Base-by-base conservation (phyloP, 2,888 invertebrate genomes). In the Ptilodon capucinus region DNA sequence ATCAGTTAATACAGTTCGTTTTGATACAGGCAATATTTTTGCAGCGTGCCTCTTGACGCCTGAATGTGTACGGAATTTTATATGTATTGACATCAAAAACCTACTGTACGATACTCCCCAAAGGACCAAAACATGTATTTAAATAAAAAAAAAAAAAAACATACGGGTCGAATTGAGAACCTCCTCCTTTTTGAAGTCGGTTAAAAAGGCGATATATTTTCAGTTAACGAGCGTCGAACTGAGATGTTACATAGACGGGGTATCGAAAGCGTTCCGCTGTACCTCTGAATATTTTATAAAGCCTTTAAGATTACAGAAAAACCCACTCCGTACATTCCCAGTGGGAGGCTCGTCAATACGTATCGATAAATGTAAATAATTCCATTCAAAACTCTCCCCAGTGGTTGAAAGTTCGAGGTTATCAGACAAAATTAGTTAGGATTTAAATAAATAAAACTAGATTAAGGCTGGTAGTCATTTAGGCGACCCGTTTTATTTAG, bases 221-320 rank as follows among this genome's bases (percentile, higher is more conserved):
- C 5, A 5, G 13, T 19, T 36, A 17, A 18, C 36, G 18, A 36
- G 39, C 14, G 7, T 5, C 14, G 21, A 39, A 3, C 17, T 19
- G 11, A 35, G 21, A 21, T 21, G 7, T 39, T 21, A 7, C 39
- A 19, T 14, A 39, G 21, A 4, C 32, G 18, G n/a, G 11, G 39
- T 55, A 54, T 28, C 54, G 55, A 78, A 65, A 77, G 79, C 76
- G 47, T 81, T 81, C 67, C 76, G 44, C 42, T 80, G 81, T 81
- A 54, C 48, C 46, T 16, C 55, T 81, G 79, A 72, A 82, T 82
- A 78, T 79, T 82, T 77, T 63, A 83, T 78, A 61, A 64, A 68
- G 63, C 64, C 70, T 70, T 72, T 64, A 69, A 74, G 73, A 71
- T 74, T 71, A 77, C 76, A 70, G 70, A 79, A 74, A 76, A 74